Conservation (phyloP, 2,888 invertebrate species). For the Pandemis heparana region DNA sequence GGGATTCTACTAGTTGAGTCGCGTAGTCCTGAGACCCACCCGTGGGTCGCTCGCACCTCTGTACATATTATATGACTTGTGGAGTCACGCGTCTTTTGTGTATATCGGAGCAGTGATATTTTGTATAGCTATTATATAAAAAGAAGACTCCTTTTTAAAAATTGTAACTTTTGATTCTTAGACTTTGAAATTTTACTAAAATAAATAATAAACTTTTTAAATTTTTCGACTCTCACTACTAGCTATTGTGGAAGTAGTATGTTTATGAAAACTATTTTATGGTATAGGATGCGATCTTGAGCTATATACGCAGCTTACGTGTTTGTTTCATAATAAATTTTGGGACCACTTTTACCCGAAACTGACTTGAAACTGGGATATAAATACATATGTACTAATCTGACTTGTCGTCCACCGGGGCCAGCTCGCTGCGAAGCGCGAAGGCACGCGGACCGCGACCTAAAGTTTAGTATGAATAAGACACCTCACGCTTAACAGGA, state of each 20-base stretch:
- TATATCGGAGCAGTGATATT: constrained; percentile 81
- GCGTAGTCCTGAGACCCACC: constrained; percentile 47
- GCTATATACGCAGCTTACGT: constrained; percentile 63
- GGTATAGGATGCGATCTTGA: constrained; percentile 50
- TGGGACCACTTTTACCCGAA: constrained; percentile 79
- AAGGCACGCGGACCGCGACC: constrained; percentile 52
- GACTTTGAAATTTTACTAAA: constrained; percentile 60
- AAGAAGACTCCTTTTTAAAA: constrained; percentile 50
- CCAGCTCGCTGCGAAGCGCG: constrained; percentile 37
- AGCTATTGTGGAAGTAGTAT: constrained; percentile 73
- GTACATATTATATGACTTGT: constrained; percentile 57
- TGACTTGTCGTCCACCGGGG: constrained; percentile 44
- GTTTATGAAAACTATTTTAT: constrained; percentile 57
- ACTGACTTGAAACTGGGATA: constrained; percentile 59
- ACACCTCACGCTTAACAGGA: constrained; percentile 67
- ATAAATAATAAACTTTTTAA: constrained; percentile 49
- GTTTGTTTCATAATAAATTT: constrained; percentile 83
- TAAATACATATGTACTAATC: constrained; percentile 46
- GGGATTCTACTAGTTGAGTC: constrained; percentile 58
- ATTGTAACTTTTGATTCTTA: constrained; percentile 61
- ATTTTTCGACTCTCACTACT: constrained; percentile 66
- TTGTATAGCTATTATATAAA: constrained; percentile 75
- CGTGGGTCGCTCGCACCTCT: constrained; percentile 53
- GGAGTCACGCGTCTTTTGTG: constrained; percentile 68
- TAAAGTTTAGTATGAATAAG: constrained; percentile 79